phyloP scores from a whole-genome alignment of 2,113 vertebrate species.

The Ceuthmochares aereus region DNA sequence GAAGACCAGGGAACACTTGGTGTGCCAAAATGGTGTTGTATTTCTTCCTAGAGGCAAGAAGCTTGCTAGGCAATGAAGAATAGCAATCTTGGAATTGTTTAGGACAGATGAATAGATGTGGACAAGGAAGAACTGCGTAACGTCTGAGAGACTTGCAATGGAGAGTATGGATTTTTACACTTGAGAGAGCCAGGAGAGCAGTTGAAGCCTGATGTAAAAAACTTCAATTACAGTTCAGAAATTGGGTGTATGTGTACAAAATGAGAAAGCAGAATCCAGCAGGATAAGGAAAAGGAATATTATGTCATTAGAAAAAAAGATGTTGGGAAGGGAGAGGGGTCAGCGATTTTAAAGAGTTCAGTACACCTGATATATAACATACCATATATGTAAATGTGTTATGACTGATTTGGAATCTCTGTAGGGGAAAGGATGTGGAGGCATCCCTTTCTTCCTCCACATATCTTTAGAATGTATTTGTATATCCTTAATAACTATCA shows the following conservation, averaged over 20 bases:
- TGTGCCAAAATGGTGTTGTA: not conserved
- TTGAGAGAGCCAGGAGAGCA: not conserved
- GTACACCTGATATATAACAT: not conserved
- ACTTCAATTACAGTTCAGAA: not conserved
- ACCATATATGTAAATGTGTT: not conserved
- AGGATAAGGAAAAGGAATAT: not conserved
- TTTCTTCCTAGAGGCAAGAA: not conserved
- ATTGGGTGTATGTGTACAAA: not conserved
- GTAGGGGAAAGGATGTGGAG: not conserved
- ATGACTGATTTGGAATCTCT: not conserved
- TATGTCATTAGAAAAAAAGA: not conserved
- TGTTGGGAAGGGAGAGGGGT: not conserved
- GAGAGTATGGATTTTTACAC: not conserved
- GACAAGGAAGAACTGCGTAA: not conserved
- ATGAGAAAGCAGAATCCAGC: not conserved
- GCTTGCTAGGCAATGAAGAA: not conserved
- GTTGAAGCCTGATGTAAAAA: not conserved
- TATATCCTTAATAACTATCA: not conserved
- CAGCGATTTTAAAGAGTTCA: not conserved
- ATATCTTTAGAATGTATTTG: not conserved
- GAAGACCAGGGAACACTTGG: not conserved
- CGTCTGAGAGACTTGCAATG: not conserved
- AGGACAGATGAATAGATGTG: not conserved
- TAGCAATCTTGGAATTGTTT: not conserved
- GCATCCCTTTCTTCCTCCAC: not conserved